phyloP scores from a whole-genome alignment of 2,888 invertebrate genomes.

The Schizaphis graminum region DNA sequence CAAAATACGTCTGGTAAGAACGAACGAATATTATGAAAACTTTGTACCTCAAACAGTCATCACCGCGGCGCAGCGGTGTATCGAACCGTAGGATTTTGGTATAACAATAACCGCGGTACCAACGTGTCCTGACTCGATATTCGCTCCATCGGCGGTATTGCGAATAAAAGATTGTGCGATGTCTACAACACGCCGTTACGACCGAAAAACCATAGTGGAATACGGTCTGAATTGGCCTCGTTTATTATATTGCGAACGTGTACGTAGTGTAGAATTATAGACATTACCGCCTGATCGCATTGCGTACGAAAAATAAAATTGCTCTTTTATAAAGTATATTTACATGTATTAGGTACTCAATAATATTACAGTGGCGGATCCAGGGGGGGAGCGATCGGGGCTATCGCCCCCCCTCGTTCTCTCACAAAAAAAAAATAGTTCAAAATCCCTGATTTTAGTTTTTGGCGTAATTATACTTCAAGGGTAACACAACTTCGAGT shows the following conservation, averaged over 20 bases:
- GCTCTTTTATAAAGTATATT: neutral
- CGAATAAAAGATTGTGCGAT: neutral
- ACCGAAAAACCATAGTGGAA: neutral
- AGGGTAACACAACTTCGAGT: no score
- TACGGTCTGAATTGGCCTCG: no score
- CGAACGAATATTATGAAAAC: neutral
- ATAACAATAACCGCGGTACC: neutral
- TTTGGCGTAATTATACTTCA: no score
- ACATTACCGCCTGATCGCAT: neutral
- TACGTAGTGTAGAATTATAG: neutral
- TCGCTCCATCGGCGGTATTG: neutral
- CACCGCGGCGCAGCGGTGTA: neutral
- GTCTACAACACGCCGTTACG: neutral
- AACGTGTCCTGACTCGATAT: neutral
- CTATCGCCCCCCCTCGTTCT: no score
- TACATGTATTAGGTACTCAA: neutral
- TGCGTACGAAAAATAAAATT: neutral
- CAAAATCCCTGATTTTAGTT: no score
- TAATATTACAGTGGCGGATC: neutral
- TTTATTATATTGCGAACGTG: neutral
- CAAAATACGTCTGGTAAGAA: neutral
- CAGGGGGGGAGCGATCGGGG: no score
- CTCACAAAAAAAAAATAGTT: no score
- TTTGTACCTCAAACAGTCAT: neutral
- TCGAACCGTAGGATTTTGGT: neutral